Conservation (phyloP, 1,140 invertebrate genomes). For the Eriosoma lanigerum region DNA sequence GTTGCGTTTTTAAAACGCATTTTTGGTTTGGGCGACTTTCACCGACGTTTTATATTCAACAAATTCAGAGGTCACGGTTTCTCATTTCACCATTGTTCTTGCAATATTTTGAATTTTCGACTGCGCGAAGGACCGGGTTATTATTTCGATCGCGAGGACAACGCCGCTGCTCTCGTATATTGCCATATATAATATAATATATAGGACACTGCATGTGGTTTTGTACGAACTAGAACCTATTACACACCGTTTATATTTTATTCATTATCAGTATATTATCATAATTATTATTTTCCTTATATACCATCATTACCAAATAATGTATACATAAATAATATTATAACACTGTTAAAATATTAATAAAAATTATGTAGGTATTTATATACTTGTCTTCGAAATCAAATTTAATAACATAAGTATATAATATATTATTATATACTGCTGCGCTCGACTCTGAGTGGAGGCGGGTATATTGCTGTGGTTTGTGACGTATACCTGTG, state of each 20-base stretch:
- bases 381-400: too few species aligned
- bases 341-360: too few species aligned
- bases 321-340: too few species aligned
- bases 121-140: slow-evolving; percentile 1
- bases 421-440: too few species aligned
- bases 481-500: too few species aligned
- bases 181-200: background rate
- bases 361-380: too few species aligned
- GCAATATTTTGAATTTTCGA: slow-evolving; percentile 21
- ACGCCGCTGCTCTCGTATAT: background rate
- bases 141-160: slow-evolving; percentile 4
- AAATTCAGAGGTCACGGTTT: slow-evolving; percentile 50
- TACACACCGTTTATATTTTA: slow-evolving; percentile 20
- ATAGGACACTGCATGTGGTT: background rate
- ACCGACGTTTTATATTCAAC: slow-evolving; percentile 33
- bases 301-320: too few species aligned
- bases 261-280: background rate
- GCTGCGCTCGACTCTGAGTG: too few species aligned
- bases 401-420: too few species aligned
- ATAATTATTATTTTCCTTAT: background rate
- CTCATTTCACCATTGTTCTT: slow-evolving; percentile 51
- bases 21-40: slow-evolving; percentile 38
- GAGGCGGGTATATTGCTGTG: too few species aligned
- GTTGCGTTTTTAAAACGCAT: slow-evolving; percentile 8
- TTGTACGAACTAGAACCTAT: slow-evolving; percentile 1